phyloP scores from a whole-genome alignment of 1,140 invertebrate genomes.

The Ceratoteleas bidentatus region DNA sequence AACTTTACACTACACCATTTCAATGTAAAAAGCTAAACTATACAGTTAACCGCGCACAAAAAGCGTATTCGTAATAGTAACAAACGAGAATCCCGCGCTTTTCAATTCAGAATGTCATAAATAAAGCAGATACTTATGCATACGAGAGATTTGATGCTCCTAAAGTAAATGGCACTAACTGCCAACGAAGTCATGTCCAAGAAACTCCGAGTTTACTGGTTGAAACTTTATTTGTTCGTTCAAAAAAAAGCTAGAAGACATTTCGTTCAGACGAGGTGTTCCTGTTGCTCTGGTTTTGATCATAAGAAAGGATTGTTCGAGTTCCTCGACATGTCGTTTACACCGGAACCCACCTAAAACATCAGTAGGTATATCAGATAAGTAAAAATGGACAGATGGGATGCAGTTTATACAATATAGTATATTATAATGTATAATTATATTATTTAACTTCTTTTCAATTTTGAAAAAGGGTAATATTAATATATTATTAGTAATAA shows the following conservation, averaged over 20 bases:
- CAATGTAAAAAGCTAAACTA: constrained; percentile 65
- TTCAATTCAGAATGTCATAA: constrained; percentile 71
- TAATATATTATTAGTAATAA: too few relatives aligned
- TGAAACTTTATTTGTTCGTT: constrained; percentile 32
- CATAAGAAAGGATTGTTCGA: constrained; percentile 81
- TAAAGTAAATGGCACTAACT: constrained; percentile 79
- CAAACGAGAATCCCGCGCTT: constrained; percentile 79
- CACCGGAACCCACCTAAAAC: constrained; percentile 77
- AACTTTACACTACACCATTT: constrained; percentile 50
- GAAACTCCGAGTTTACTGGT: constrained; percentile 72
- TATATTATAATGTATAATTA: too few relatives aligned
- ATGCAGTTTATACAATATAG: too few relatives aligned
- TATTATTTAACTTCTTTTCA: too few relatives aligned
- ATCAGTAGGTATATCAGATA: constrained; percentile 17
- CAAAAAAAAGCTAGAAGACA: constrained; percentile 59
- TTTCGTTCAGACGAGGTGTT: constrained; percentile 68
- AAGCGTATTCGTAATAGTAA: constrained; percentile 74
- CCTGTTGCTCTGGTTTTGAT: constrained; percentile 67
- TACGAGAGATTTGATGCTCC: constrained; percentile 77
- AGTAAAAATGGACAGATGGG: too few relatives aligned
- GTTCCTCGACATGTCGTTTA: constrained; percentile 77
- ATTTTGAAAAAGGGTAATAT: too few relatives aligned
- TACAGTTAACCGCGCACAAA: constrained; percentile 61
- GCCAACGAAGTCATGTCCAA: constrained; percentile 76
- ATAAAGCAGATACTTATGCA: constrained; percentile 76